Evolutionary conservation across 2,797 vertebrate species (phyloP).

Genomic region (Pseudochaenichthys georgianus): DNA sequence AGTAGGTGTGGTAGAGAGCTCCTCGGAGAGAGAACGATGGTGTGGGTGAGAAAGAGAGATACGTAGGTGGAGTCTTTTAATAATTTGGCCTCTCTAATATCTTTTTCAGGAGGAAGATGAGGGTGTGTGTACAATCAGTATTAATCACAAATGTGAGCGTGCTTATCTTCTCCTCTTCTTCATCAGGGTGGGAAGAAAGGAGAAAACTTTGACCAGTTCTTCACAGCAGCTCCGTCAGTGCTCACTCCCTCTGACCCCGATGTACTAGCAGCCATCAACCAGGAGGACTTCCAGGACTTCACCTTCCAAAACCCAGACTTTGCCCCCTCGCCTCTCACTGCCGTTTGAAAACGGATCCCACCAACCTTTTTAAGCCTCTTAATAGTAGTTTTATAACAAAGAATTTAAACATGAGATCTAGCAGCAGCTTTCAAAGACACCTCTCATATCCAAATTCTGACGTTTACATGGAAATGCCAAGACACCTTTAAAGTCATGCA

Average conservation of each 20-base stretch:
- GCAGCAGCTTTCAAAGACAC: slow-evolving; percentile 34
- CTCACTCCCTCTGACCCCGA: slow-evolving; percentile 93
- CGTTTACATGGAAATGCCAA: slow-evolving; percentile 70
- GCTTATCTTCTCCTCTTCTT: slow-evolving; percentile 43
- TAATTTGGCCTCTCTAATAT: slow-evolving; percentile 13
- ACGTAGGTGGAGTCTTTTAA: slow-evolving; percentile 29
- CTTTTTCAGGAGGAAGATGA: slow-evolving; percentile 2
- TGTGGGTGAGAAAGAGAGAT: slow-evolving; percentile 35
- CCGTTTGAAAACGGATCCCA: slow-evolving; percentile 74
- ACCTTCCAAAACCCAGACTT: slow-evolving; percentile 90
- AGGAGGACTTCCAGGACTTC: slow-evolving; percentile 92
- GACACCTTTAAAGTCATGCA: slow-evolving; percentile 54
- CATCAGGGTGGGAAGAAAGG: slow-evolving; percentile 90
- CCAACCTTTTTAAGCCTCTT: slow-evolving; percentile 1
- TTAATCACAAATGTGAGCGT: background rate
- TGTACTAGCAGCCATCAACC: slow-evolving; percentile 90
- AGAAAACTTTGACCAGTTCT: slow-evolving; percentile 95
- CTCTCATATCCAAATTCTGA: slow-evolving; percentile 60
- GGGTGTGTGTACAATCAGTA: slow-evolving; percentile 1
- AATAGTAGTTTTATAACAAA: slow-evolving; percentile 62
- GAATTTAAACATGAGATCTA: slow-evolving; percentile 47
- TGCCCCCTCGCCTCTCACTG: slow-evolving; percentile 82
- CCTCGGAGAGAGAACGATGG: slow-evolving; percentile 20
- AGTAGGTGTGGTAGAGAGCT: slow-evolving; percentile 39
- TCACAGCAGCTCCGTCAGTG: slow-evolving; percentile 88